Conservation (phyloP, 2,797 vertebrate species). For the Perodicticus potto region DNA sequence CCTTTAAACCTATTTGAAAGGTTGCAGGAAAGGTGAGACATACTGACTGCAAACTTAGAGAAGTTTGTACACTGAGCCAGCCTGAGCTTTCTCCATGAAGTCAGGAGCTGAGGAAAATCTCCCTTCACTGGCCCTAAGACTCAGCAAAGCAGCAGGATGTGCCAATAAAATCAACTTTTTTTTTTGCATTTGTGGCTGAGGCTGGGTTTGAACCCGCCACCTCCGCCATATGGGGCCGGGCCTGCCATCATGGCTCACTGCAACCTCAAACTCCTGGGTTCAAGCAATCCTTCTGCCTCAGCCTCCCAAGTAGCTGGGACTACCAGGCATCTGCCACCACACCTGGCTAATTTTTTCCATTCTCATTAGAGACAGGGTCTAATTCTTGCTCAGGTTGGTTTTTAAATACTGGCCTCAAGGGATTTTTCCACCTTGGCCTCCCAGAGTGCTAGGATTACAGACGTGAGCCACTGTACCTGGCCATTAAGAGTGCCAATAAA, state of each 20-base stretch:
- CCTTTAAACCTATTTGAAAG: not conserved
- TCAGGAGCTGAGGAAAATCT: not conserved
- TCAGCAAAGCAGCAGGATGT: not conserved
- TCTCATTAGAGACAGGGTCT: too few relatives aligned
- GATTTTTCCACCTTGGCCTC: too few relatives aligned
- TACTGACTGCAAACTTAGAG: not conserved
- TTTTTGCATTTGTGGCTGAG: not conserved
- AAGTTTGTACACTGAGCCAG: not conserved
- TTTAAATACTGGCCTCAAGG: too few relatives aligned
- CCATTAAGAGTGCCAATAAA: too few relatives aligned
- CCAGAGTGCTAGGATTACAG: too few relatives aligned
- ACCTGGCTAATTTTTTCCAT: too few relatives aligned
- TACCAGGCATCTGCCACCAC: not conserved
- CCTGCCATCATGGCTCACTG: not conserved
- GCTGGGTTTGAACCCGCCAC: too few relatives aligned
- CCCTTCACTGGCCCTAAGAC: not conserved
- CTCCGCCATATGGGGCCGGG: too few relatives aligned
- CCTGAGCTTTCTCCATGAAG: not conserved
- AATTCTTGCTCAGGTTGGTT: too few relatives aligned
- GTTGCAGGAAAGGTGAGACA: not conserved
- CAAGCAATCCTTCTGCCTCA: not conserved
- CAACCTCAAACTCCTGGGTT: not conserved
- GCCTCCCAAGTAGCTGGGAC: not conserved
- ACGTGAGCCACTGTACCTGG: too few relatives aligned
- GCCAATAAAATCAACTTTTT: not conserved